Evolutionary conservation across 2,888 invertebrate genomes (phyloP).

Genomic region (Sepiola atlantica): DNA sequence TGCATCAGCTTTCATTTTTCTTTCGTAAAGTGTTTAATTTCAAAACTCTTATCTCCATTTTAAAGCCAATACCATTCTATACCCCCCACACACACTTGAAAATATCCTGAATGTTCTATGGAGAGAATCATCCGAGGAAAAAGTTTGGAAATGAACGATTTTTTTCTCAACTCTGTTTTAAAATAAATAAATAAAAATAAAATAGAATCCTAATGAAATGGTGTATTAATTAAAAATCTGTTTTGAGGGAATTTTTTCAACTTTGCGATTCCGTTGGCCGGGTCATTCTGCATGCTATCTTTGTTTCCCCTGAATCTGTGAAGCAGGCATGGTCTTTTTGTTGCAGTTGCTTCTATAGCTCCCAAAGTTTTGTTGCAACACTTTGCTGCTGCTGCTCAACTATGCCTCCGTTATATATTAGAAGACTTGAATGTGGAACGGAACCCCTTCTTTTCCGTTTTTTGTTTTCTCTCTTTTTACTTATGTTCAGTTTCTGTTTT

Average conservation of each 20-base stretch:
- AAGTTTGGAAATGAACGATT: neutral
- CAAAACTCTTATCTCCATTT: neutral
- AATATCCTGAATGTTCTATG: neutral
- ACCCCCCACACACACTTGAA: neutral
- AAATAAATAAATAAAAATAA: neutral
- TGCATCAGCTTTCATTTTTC: neutral
- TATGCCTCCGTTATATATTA: neutral
- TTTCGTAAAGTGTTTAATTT: neutral
- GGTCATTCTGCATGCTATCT: constrained; percentile 16
- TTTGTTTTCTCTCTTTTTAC: neutral
- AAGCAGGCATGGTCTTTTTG: constrained; percentile 24
- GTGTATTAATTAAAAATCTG: neutral
- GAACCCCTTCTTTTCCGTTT: too few species aligned
- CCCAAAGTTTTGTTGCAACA: constrained; percentile 32
- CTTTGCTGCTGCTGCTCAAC: constrained; percentile 32
- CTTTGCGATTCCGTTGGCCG: neutral
- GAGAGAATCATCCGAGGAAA: neutral
- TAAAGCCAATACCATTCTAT: neutral
- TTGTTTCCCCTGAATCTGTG: constrained; percentile 34
- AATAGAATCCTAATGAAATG: neutral
- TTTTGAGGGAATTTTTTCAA: neutral
- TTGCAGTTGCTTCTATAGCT: constrained; percentile 24
- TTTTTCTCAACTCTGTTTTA: neutral
- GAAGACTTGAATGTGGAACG: constrained; percentile 2
- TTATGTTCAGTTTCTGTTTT: neutral